Evolutionary conservation across 1,140 invertebrate genomes (phyloP).

Genomic region (Meloidogyne exigua): DNA sequence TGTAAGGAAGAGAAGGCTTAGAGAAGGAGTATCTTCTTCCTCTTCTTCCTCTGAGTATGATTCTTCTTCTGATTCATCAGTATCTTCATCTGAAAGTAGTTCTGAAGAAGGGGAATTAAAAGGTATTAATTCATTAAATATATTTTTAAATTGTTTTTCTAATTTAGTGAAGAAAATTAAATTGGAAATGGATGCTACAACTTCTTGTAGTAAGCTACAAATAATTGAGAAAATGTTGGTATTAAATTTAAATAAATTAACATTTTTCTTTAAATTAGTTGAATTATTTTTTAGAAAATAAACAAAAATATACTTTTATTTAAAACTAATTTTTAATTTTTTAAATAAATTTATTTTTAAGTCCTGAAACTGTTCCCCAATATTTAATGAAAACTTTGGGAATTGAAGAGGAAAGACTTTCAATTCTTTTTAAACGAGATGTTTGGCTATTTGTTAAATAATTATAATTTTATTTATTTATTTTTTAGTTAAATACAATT

Average conservation of each 20-base stretch:
- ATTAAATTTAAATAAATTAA: too few species aligned
- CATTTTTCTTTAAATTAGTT: too few species aligned
- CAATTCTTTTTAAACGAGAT: not conserved
- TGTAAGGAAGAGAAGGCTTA: not conserved
- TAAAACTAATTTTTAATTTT: too few species aligned
- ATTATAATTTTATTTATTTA: too few species aligned
- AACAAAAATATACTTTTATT: too few species aligned
- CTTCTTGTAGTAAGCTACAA: not conserved
- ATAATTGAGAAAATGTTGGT: not conserved
- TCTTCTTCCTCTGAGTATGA: not conserved
- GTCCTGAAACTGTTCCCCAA: not conserved
- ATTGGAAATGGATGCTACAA: not conserved
- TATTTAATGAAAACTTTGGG: not conserved
- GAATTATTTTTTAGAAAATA: too few species aligned
- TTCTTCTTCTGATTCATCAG: not conserved
- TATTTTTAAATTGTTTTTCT: too few species aligned
- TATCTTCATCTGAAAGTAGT: not conserved
- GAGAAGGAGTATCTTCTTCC: not conserved
- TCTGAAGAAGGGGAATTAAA: not conserved
- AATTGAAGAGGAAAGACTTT: not conserved
- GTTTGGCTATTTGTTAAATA: too few species aligned
- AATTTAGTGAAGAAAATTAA: not conserved
- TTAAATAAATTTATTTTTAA: not conserved
- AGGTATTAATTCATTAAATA: too few species aligned
- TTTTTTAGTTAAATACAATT: not conserved